Base-by-base conservation (phyloP, 2,113 vertebrate genomes). In the Tinamus guttatus region DNA sequence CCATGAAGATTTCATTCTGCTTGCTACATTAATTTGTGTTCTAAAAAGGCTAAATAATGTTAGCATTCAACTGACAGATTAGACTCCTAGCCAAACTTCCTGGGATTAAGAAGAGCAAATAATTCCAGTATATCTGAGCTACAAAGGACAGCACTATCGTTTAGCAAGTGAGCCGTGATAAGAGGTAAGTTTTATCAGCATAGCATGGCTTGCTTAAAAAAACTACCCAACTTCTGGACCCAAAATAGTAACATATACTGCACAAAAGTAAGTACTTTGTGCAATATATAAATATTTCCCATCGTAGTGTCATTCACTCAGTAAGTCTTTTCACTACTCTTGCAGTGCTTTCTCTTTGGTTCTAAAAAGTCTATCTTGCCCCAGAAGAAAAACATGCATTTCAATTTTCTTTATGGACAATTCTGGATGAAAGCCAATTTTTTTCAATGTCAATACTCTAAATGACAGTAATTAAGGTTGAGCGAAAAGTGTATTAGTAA, bases 1-100 rank as follows among this genome's bases (percentile, higher is more conserved):
- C 7, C 18, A 52, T 60, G 70, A 81, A 87, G 27, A 63, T 80
- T 71, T 82, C 11, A 59, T 62, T 73, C 27, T 79, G 20, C 47
- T 94, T 49, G 41, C 27, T 94, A 64, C 17, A 84, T 89, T 36
- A 51, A 9, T 87, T 89, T 90, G 70, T 90, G 45, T 92, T 70
- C 9, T 47, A 7, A 22, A 76, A 24, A 60, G 38, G 2, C 12
- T 63, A 85, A 91, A 65, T 27, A 62, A n/a, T 51, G 28, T 80
- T 52, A 89, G 12, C 32, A 81, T 76, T 91, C 58, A 49, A 15
- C 30, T 65, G 38, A 28, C 12, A 58, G 32, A 91, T 89, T 70
- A 14, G 83, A 71, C 49, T 91, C 43, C 60, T 83, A 78, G 79
- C 7, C 22, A 78, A 81, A 73, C 19, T 9, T 92, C 28, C 27